Evolutionary conservation across 2,888 invertebrate species (phyloP).

Genomic region (Melanophora roralis): DNA sequence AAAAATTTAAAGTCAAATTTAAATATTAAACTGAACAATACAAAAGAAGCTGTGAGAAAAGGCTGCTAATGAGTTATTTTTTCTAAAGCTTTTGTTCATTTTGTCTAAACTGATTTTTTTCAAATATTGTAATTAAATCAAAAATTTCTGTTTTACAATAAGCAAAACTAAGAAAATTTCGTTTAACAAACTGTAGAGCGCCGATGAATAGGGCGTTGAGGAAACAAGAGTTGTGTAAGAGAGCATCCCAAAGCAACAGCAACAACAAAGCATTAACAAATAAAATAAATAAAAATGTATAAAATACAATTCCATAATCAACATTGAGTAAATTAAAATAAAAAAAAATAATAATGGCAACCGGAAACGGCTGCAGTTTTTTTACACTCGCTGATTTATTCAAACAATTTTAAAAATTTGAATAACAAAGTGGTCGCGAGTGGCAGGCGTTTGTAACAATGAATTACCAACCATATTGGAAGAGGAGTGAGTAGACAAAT

Average conservation of each 20-base stretch:
- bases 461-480: conserved; percentile 53
- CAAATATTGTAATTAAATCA: conserved; percentile 44
- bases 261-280: conserved; percentile 37
- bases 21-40: background rate
- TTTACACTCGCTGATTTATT: conserved; percentile 2
- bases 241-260: conserved; percentile 49
- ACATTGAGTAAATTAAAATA: conserved; percentile 39
- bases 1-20: conserved; percentile 32
- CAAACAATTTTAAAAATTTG: conserved; percentile 35
- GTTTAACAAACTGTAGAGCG: background rate
- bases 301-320: conserved; percentile 50
- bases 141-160: conserved; percentile 18
- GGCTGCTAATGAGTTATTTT: conserved; percentile 55
- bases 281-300: conserved; percentile 34
- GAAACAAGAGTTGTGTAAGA: conserved; percentile 2
- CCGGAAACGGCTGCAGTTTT: conserved; percentile 63
- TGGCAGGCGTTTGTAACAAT: conserved; percentile 54
- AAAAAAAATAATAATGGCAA: conserved; percentile 69
- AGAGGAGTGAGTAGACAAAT: conserved; percentile 38
- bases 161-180: background rate
- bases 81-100: conserved; percentile 38
- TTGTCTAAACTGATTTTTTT: conserved; percentile 27
- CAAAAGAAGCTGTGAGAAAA: background rate
- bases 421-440: conserved; percentile 59
- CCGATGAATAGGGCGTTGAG: conserved; percentile 1